Evolutionary conservation across 2,113 vertebrate genomes (phyloP), one percentile per base, ranked within the genome.

Genomic region (Gymnorhina tibicen): DNA sequence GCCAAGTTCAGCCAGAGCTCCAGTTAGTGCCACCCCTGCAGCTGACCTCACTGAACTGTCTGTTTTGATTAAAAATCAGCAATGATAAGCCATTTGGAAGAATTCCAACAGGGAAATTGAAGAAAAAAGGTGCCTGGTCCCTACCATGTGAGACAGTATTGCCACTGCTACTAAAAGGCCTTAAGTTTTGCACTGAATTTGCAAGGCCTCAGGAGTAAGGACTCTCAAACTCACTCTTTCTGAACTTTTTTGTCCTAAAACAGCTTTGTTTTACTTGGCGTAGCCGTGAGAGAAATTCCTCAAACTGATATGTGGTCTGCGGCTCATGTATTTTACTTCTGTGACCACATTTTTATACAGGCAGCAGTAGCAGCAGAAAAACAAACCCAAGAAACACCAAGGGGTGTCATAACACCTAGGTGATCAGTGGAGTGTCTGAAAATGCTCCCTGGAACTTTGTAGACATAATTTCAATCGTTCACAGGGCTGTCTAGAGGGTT

Each of bases 401-500:
- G 41, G 14, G 10, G 8, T 3, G 9, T 47, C 14, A 6, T 2
- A 16, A 41, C 6, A 68, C 5, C 14, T 0, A 37, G 19, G 23
- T 18, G 27, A 58, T 21, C 17, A 20, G 2, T 16, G 44, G 32
- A 37, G 8, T 7, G 10, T 1, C 35, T 37, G 47, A 18, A 42
- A 83, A 66, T 16, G 19, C 10, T 58, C 21, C 23, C 47, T 41
- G 53, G 39, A 1, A 32, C 28, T 58, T 62, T 24, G 6, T 44
- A 77, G 32, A 23, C 16, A 21, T 18, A 26, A 35, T 9, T 37
- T 33, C 4, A 10, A 3, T 11, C 0, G 0, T 55, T 23, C 16
- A 11, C 37, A 26, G 32, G 16, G 22, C 10, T 62, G 7, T 7
- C 18, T 4, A 32, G 3, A 5, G 27, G 19, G 22, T 41, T 73